Percentiles rank a stretch among this genome's conserved stretches.
phyloP scores from a whole-genome alignment of 1,140 invertebrate species.

The Musca domestica region DNA sequence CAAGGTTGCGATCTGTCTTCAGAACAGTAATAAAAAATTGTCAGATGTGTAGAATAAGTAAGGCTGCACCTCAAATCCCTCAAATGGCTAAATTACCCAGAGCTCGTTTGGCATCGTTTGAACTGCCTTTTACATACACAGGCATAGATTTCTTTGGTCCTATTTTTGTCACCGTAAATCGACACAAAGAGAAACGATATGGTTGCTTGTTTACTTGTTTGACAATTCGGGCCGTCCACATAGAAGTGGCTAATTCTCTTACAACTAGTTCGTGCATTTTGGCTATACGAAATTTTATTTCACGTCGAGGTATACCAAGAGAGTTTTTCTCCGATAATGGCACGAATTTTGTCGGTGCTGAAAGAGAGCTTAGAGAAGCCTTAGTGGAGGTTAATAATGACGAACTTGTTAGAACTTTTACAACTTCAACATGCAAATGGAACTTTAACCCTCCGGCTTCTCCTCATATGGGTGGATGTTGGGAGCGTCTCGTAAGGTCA shows the following conservation, averaged over 20 bases:
- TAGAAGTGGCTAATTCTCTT: too few relatives aligned
- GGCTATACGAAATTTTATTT: slow-evolving; percentile 13
- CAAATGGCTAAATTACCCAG: slow-evolving; percentile 8
- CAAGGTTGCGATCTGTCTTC: too few relatives aligned
- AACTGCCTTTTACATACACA: too few relatives aligned
- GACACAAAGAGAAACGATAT: background rate
- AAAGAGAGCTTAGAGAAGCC: background rate
- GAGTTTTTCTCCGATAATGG: background rate
- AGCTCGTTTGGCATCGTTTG: too few relatives aligned
- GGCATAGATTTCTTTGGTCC: too few relatives aligned
- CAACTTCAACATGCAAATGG: background rate
- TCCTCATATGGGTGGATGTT: too few relatives aligned
- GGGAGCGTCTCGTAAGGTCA: too few relatives aligned
- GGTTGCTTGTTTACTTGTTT: too few relatives aligned
- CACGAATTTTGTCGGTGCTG: slow-evolving; percentile 6
- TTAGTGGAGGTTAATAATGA: background rate
- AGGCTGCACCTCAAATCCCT: background rate
- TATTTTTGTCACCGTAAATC: too few relatives aligned
- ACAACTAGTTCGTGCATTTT: slow-evolving; percentile 1
- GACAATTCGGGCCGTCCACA: too few relatives aligned
- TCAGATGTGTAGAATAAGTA: slow-evolving; percentile 9
- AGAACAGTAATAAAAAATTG: background rate
- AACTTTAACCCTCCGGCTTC: too few relatives aligned
- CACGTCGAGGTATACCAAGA: background rate
- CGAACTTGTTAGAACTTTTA: background rate